Base-by-base conservation (phyloP, 2,113 vertebrate genomes). In the Melanostigma gelatinosum region DNA sequence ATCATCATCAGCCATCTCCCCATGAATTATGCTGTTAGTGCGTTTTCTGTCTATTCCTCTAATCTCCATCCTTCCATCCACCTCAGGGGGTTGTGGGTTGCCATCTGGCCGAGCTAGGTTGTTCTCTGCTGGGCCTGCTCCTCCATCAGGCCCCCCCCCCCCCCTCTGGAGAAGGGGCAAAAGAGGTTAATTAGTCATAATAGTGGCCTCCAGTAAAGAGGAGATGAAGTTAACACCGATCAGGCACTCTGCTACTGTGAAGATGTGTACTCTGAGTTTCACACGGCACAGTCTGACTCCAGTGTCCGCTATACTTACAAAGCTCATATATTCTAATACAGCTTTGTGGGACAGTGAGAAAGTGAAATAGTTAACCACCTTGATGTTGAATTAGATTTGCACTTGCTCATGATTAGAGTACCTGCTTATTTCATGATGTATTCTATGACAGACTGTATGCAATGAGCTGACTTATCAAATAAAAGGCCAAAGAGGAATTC, bases 101-200 rank as follows among this genome's bases (percentile, higher is more conserved):
- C 88, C 91, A 86, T 90, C 88, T 90, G 81, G 63, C 83, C 75
- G 4, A 63, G 58, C 40, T 75, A 80, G 82, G 80, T 73, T 88
- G 64, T 32, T 82, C 71, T 82, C 82, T 52, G 42, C 83, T 79
- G 79, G 77, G 68, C 63, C 66, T 61, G n/a, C 52, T 79, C 34
- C 34, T 34, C 34, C 34, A 34, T 34, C 34, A 34, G 34, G 32
- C 0, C 32, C 32, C 29, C 29, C 27, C 27, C 40, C 48, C 75
- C 78, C 70, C 50, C 69, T 75, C 63, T 83, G 69, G 78, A 80
- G 82, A 66, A 34, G 70, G 70, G 85, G 61, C 72, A 77, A 50
- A 54, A 34, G 52, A 92, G 89, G 83, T 91, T 91, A 92, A 90
- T 90, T 85, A 88, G 76, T 61, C 79, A 80, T 86, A 72, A 83